Conservation (phyloP, 2,797 vertebrate genomes). For the Monodelphis domestica region DNA sequence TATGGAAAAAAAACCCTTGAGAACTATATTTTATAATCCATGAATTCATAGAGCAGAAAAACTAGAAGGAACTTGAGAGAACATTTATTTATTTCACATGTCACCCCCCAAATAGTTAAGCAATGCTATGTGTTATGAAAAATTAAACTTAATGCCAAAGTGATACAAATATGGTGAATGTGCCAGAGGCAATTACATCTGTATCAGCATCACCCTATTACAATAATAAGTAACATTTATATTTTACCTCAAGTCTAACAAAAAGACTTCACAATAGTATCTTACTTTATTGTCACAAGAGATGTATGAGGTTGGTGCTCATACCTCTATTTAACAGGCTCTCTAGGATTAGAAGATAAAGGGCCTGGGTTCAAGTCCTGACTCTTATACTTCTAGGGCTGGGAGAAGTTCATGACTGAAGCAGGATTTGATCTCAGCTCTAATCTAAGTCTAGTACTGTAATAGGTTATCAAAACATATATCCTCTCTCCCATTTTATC, state of each 20-base stretch:
- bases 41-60: slow-evolving; percentile 19
- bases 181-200: neutral
- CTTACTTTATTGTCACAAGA: neutral
- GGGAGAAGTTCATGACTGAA: neutral
- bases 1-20: slow-evolving; percentile 28
- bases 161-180: slow-evolving; percentile 10
- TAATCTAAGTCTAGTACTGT: neutral
- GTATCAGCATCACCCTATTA: neutral
- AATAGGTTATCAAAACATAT: neutral
- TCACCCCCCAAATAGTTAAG: neutral
- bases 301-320: neutral
- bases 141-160: neutral
- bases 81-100: slow-evolving; percentile 12
- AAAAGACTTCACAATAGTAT: neutral
- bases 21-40: slow-evolving; percentile 21
- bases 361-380: too few relatives aligned
- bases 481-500: neutral
- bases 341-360: too few relatives aligned
- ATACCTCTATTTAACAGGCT: neutral
- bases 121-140: neutral
- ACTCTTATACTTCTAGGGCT: too few relatives aligned
- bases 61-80: neutral
- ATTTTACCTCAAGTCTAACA: neutral
- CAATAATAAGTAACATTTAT: neutral
- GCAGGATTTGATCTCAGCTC: neutral